Conservation (phyloP, 2,113 vertebrate species). For the Poeciliopsis turrubarensis region DNA sequence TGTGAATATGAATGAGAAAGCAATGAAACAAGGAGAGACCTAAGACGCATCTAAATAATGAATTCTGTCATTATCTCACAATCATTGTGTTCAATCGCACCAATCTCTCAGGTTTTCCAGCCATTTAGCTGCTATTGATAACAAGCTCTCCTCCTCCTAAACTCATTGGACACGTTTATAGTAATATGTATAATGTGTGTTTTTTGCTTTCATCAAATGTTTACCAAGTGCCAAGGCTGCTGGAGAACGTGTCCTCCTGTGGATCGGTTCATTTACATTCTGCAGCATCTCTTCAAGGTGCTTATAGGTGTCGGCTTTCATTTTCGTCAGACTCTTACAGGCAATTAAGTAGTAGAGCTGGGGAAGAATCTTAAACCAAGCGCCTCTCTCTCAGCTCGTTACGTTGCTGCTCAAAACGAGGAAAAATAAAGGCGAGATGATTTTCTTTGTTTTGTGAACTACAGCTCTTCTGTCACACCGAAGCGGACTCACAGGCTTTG, state of each 20-base stretch:
- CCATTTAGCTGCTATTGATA: not conserved
- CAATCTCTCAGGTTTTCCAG: not conserved
- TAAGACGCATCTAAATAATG: not conserved
- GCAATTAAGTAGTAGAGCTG: not conserved
- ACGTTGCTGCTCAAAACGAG: not conserved
- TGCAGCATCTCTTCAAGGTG: constrained; percentile 1
- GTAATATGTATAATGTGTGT: not conserved
- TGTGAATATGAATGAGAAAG: too few species aligned
- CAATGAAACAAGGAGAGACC: not conserved
- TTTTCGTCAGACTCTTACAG: not conserved
- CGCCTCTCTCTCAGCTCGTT: not conserved
- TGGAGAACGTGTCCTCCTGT: not conserved
- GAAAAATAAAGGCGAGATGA: not conserved
- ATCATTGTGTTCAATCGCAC: not conserved
- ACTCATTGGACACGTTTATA: not conserved
- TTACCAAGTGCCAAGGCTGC: not conserved
- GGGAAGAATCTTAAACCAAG: not conserved
- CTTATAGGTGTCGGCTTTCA: constrained; percentile 12
- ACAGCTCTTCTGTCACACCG: not conserved
- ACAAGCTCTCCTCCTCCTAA: not conserved
- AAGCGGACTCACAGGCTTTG: not conserved
- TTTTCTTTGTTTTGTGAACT: not conserved
- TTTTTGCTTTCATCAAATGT: not conserved
- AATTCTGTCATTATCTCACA: not conserved
- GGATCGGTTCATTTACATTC: constrained; percentile 31